Evolutionary conservation across 2,797 vertebrate species (phyloP).

Genomic region (Pseudomugil gertrudae): DNA sequence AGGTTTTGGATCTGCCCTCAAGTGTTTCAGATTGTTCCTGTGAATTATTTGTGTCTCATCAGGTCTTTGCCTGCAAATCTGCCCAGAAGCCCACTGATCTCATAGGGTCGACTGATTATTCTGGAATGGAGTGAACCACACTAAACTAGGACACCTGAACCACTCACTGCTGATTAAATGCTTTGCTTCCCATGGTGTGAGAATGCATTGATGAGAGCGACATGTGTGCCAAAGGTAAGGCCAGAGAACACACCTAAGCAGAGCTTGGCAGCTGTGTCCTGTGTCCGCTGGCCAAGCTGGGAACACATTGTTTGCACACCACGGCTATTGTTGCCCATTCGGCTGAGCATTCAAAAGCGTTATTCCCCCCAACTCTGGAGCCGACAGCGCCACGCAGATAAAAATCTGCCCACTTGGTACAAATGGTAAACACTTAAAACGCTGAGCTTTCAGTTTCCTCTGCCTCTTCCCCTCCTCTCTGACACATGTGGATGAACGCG

Average conservation of each 20-base stretch:
- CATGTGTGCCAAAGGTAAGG: slow-evolving; percentile 61
- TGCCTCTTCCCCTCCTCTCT: slow-evolving; percentile 44
- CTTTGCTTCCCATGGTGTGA: neutral
- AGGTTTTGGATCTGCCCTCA: slow-evolving; percentile 10
- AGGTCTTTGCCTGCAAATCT: neutral
- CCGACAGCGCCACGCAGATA: slow-evolving; percentile 80
- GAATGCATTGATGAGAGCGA: slow-evolving; percentile 31
- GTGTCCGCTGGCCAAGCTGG: slow-evolving; percentile 58
- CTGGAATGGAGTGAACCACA: neutral
- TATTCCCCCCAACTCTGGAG: slow-evolving; percentile 80
- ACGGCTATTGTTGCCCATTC: slow-evolving; percentile 79
- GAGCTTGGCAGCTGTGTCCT: slow-evolving; percentile 72
- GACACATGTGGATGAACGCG: slow-evolving; percentile 56
- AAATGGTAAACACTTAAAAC: slow-evolving; percentile 82
- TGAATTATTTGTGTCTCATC: neutral
- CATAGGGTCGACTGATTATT: neutral
- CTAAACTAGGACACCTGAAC: slow-evolving; percentile 12
- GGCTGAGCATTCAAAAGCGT: slow-evolving; percentile 85
- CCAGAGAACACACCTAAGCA: slow-evolving; percentile 22
- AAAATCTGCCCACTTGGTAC: slow-evolving; percentile 88
- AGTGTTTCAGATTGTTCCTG: neutral
- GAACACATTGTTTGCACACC: slow-evolving; percentile 80
- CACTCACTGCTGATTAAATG: slow-evolving; percentile 8
- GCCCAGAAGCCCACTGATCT: slow-evolving; percentile 9
- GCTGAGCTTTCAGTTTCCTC: slow-evolving; percentile 82